Base-by-base conservation (phyloP, 2,888 invertebrate species). In the Dynastes grantii region DNA sequence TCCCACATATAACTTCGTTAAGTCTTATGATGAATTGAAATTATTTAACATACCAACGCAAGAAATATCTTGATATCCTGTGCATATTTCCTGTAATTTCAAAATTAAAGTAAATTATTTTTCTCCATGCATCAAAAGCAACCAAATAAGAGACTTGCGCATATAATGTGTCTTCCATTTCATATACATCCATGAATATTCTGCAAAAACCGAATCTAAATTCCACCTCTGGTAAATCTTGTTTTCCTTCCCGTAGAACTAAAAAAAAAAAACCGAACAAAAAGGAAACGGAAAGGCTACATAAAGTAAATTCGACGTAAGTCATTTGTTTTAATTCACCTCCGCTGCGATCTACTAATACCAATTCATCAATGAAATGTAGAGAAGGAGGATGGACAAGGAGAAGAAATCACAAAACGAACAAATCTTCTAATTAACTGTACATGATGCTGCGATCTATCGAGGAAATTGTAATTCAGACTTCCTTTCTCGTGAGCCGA, bases 391-490 rank as follows among this genome's bases (percentile, higher is more conserved):
- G 68, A 68, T 27, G 68, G 68, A 79, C 61, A 71, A 73, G 76
- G 75, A 71, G 61, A 55, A 67, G 70, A 77, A 49, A 76, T 75
- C 37, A 27, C 27, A 75, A 61, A 75, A 75, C 73, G 58, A 73
- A 64, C 65, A 40, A 61, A 61, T 45, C 61, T 75, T 11, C 73
- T 75, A 75, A 75, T 75, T 75, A 75, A 75, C 73, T 49, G 61
- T 61, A 61, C 61, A 61, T 61, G 73, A 75, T 75, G 73, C 61
- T 37, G 73, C 73, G 61, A 75, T 61, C 73, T 27, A 75, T 45
- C 73, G 73, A 75, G 73, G 73, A 75, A 75, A 75, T 75, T 75
- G 61, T 75, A 75, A 75, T 75, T 75, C 73, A 75, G 61, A 61
- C 61, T 75, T 75, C 73, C 73, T 75, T 51, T 68, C 51, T 22